These are phyloP conservation scores for Pristionchus exspectatus DNA, from an alignment of 2,888 invertebrate genomes.

Conservation along the genomic window DNA sequence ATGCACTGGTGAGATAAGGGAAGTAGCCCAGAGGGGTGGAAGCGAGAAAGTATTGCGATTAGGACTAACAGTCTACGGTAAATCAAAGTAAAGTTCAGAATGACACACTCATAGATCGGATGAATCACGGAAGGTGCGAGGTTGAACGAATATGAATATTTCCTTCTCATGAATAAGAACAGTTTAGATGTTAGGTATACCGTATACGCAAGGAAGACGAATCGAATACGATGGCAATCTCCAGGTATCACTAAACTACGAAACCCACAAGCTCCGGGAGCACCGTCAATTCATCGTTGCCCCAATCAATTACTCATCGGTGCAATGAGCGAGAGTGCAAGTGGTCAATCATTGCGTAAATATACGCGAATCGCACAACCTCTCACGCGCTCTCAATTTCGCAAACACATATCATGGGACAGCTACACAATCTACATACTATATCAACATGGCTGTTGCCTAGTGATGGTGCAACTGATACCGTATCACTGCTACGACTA, in stretches of 20 bases:
- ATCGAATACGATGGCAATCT: no score
- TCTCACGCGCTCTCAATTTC: neutral
- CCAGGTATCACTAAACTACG: neutral
- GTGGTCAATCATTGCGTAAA: neutral
- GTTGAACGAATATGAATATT: neutral
- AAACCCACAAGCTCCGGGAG: neutral
- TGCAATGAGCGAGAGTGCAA: neutral
- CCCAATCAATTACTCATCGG: conserved; percentile 6
- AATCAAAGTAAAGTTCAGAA: neutral
- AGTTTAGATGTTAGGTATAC: neutral
- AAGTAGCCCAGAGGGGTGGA: conserved; percentile 4
- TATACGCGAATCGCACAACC: neutral
- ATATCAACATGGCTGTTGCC: neutral
- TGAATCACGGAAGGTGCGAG: neutral
- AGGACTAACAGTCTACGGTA: no score
- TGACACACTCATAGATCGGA: neutral
- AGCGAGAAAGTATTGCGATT: neutral
- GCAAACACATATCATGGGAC: neutral
- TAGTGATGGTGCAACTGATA: neutral
- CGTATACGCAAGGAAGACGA: no score
- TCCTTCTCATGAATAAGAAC: no score
- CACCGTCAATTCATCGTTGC: neutral
- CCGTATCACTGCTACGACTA: no score
- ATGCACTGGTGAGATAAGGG: conserved; percentile 39
- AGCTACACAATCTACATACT: neutral